Base-by-base conservation (phyloP, 2,113 vertebrate species). In the Gallinago paraguaiae region DNA sequence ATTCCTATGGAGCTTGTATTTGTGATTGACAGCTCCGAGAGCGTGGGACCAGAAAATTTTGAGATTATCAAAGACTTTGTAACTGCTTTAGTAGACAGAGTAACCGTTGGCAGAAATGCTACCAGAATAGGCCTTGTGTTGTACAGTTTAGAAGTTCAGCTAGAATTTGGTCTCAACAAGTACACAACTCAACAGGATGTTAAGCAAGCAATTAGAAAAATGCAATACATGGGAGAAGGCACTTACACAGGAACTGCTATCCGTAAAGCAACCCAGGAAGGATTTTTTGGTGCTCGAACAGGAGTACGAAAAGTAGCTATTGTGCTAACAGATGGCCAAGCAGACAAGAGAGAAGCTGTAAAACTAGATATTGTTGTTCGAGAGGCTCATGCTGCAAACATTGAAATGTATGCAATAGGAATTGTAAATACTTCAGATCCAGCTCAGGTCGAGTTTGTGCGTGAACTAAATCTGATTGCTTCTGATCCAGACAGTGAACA, bases 1-100 rank as follows among this genome's bases (percentile, higher is more conserved):
- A 98, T 98, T 86, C 99, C 99, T 17, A 99, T 99, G 99, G 99
- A 99, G 81, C 98, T 99, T 83, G 98, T 99, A 63, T 99, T 99
- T 95, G 99, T 99, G 86, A 99, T 99, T 37, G 99, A 99, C 98
- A 99, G 99, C 86, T 99, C 99, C 82, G 99, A 99, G 93, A 99
- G 99, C 7, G 99, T 99, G 22, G 99, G 99, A 48, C 99, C 98
- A 28, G 98, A 99, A 94, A 99, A 99, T 97, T 99, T 99, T 96
- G 98, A 99, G 95, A 99, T 99, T 95, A 98, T 99, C 95, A 99
- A 99, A 96, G 98, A 99, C 97, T 99, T 99, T 84, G 98, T 99
- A 95, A 98, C 97, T 24, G 97, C 98, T 77, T 91, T 99, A 95
- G 98, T 99, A 89, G 99, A 99, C 84, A 98, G 98, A 75, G 98